A percentile compares a stretch with the other conserved stretches of the same genome.
Conservation (phyloP, 2,113 vertebrate species). For the Camelus bactrianus region DNA sequence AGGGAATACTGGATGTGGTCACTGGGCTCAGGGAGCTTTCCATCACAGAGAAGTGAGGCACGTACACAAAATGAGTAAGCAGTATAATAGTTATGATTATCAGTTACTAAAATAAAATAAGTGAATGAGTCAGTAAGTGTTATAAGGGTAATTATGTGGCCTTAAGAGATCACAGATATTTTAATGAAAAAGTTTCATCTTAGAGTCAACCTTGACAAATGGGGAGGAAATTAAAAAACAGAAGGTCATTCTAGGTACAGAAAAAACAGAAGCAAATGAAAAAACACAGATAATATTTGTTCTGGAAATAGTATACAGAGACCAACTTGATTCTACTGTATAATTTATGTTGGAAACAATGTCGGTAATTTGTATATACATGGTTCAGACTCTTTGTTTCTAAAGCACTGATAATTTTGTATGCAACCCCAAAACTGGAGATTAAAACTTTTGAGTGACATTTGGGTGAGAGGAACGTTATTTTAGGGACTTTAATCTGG, state of each 20-base stretch:
- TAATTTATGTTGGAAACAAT: conserved; percentile 15
- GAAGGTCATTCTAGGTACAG: neutral
- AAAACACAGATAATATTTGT: conserved; percentile 26
- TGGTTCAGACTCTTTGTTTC: neutral
- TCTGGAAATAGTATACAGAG: neutral
- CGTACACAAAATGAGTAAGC: conserved; percentile 32
- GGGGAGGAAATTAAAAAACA: neutral
- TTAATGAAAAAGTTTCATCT: conserved; percentile 45
- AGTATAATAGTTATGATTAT: neutral
- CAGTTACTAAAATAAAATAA: conserved; percentile 48
- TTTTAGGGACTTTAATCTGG: conserved; percentile 57
- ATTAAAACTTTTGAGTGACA: neutral
- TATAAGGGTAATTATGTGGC: neutral
- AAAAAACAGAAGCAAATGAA: conserved; percentile 36
- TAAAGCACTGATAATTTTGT: conserved; percentile 48
- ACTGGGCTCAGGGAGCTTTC: neutral
- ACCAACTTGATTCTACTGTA: conserved; percentile 24
- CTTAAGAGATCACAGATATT: conserved; percentile 25
- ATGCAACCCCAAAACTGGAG: conserved; percentile 2
- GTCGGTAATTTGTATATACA: neutral
- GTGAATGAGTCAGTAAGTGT: neutral
- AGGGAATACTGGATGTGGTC: neutral
- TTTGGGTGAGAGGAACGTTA: neutral
- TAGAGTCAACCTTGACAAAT: neutral
- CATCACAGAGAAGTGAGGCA: conserved; percentile 56